Conservation (phyloP, 2,113 vertebrate species). For the Aspiorhynchus laticeps region DNA sequence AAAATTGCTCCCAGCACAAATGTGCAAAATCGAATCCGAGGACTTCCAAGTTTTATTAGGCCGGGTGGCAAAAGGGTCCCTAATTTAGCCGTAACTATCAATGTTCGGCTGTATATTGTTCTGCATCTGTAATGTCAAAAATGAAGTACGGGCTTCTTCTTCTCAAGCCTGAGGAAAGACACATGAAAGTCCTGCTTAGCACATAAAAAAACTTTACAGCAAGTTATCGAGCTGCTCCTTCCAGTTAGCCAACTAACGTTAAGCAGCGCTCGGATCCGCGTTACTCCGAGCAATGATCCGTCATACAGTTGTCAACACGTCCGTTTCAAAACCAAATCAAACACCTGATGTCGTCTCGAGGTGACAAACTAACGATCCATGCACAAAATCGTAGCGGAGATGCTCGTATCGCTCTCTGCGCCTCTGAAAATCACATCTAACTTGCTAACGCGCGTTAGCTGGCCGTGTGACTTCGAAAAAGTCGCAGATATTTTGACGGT, state of each 20-base stretch:
- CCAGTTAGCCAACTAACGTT: slow-evolving; percentile 40
- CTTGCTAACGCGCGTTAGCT: slow-evolving; percentile 44
- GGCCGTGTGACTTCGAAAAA: slow-evolving; percentile 13
- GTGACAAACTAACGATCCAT: background rate
- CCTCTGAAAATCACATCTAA: slow-evolving; percentile 35
- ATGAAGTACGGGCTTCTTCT: background rate
- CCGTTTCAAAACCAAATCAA: slow-evolving; percentile 3
- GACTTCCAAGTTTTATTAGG: slow-evolving; percentile 48
- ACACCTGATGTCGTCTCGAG: background rate
- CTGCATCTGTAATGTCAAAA: background rate
- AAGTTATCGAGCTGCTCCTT: slow-evolving; percentile 32
- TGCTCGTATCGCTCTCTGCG: background rate
- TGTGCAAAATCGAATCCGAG: slow-evolving; percentile 49
- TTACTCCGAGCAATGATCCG: slow-evolving; percentile 13
- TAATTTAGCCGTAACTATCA: slow-evolving; percentile 4
- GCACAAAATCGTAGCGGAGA: slow-evolving; percentile 11
- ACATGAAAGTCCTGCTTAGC: background rate
- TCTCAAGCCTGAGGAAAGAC: background rate
- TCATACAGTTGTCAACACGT: slow-evolving; percentile 2
- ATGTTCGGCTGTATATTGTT: no score
- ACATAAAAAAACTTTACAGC: slow-evolving; percentile 21
- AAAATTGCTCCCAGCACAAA: slow-evolving; percentile 36
- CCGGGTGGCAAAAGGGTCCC: slow-evolving; percentile 44
- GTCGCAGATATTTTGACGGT: background rate
- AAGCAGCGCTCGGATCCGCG: slow-evolving; percentile 35